Conservation (phyloP, 1,140 invertebrate species). For the Eurytemora carolleeae region DNA sequence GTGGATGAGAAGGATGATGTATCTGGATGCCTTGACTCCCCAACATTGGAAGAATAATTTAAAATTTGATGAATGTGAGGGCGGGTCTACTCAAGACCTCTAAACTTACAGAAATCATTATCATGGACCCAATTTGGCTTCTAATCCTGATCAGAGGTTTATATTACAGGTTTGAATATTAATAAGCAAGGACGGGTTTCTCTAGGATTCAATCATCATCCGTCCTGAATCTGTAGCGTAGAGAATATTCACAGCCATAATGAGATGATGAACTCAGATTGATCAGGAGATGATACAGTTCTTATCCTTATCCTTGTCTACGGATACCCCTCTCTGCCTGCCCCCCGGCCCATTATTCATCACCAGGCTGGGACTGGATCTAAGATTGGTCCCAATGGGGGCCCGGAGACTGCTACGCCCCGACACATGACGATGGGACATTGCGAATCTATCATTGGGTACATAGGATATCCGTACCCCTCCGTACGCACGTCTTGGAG, state of each 20-base stretch:
- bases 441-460: constrained; percentile 62
- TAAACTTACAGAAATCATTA: too few species aligned
- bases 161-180: too few species aligned
- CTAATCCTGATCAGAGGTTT: too few species aligned
- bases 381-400: background rate
- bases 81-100: too few species aligned
- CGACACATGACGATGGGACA: constrained; percentile 20
- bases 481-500: constrained; percentile 54
- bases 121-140: too few species aligned
- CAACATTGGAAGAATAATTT: too few species aligned
- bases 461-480: constrained; percentile 63
- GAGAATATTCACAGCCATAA: background rate
- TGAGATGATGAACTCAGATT: background rate
- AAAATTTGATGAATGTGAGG: too few species aligned
- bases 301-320: constrained; percentile 41
- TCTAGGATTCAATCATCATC: too few species aligned
- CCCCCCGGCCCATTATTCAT: constrained; percentile 13
- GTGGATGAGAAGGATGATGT: too few species aligned
- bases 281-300: constrained; percentile 46
- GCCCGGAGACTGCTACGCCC: background rate
- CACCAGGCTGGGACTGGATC: background rate
- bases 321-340: constrained; percentile 23
- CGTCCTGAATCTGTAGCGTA: too few species aligned
- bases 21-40: too few species aligned
- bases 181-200: too few species aligned